phyloP scores from a whole-genome alignment of 2,888 invertebrate species.

The Prostheceraeus crozeri region DNA sequence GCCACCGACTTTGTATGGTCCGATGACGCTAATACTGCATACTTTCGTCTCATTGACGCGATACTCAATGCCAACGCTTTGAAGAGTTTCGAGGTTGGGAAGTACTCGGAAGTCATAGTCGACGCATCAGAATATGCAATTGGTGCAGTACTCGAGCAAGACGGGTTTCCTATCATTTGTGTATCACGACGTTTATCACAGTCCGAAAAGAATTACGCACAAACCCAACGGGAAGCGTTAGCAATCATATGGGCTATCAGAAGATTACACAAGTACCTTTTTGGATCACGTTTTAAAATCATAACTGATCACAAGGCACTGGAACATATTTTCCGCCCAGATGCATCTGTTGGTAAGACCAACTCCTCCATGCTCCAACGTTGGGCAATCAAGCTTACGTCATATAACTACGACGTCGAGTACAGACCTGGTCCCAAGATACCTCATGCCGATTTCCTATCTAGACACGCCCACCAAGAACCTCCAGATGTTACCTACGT shows the following conservation, averaged over 20 bases:
- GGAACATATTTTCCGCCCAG: not conserved
- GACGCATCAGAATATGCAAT: slow-evolving; percentile 19
- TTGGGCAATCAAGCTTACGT: slow-evolving; percentile 17
- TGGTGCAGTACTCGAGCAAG: slow-evolving; percentile 17
- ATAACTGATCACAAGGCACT: slow-evolving; percentile 21
- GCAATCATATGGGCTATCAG: slow-evolving; percentile 23
- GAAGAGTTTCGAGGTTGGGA: not conserved
- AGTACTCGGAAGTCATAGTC: not conserved
- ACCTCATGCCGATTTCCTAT: slow-evolving; percentile 22
- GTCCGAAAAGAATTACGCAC: not conserved
- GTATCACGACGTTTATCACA: not conserved
- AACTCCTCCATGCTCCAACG: slow-evolving; percentile 17
- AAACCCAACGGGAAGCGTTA: slow-evolving; percentile 15
- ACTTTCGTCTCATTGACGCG: slow-evolving; percentile 6
- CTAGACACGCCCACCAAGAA: slow-evolving; percentile 7
- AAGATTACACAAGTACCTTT: slow-evolving; percentile 19
- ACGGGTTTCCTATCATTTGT: slow-evolving; percentile 26
- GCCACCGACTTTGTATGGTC: not conserved
- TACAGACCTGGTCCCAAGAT: slow-evolving; percentile 9
- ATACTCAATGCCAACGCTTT: not conserved
- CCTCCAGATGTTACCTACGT: not conserved
- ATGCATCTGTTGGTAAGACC: not conserved
- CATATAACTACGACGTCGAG: slow-evolving; percentile 7
- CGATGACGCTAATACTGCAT: not conserved
- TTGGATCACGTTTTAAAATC: slow-evolving; percentile 4